Percentiles rank a stretch among this genome's conserved stretches.
Conservation (phyloP, 2,113 vertebrate genomes). For the Myocastor coypus region DNA sequence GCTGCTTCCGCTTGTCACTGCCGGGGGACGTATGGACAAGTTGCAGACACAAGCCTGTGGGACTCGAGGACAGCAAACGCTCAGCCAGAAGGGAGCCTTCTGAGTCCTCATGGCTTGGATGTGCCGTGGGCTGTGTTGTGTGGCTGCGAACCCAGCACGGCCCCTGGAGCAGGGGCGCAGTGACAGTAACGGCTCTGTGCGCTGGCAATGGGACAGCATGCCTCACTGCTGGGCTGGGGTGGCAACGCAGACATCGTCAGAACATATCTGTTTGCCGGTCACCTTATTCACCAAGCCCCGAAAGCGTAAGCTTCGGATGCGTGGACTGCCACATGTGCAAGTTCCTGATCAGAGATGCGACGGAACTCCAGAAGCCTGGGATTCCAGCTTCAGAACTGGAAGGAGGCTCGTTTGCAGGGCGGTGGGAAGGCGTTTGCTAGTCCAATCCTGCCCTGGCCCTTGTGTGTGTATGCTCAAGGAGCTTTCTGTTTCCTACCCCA, state of each 20-base stretch:
- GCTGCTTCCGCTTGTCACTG: slow-evolving; percentile 10
- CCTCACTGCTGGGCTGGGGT: not conserved
- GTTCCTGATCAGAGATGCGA: not conserved
- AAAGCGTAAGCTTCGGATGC: not conserved
- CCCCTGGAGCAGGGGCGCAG: not conserved
- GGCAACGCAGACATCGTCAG: not conserved
- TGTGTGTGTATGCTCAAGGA: not conserved
- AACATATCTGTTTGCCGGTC: not conserved
- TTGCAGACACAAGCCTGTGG: not conserved
- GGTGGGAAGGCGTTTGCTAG: accelerated
- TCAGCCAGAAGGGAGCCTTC: not conserved
- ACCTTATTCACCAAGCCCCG: not conserved
- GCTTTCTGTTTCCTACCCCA: not conserved
- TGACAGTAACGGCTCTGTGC: accelerated
- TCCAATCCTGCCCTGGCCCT: accelerated
- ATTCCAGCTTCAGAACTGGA: accelerated
- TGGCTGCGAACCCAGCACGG: not conserved
- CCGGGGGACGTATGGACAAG: not conserved
- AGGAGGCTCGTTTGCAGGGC: not conserved
- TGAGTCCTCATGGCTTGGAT: not conserved
- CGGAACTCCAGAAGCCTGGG: not conserved
- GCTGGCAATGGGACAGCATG: accelerated
- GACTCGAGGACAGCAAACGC: not conserved
- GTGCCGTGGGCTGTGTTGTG: accelerated
- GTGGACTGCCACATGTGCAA: not conserved